Evolutionary conservation across 2,113 vertebrate species (phyloP), one percentile per base, ranked within the genome.

Genomic region (Oncorhynchus gorbuscha): DNA sequence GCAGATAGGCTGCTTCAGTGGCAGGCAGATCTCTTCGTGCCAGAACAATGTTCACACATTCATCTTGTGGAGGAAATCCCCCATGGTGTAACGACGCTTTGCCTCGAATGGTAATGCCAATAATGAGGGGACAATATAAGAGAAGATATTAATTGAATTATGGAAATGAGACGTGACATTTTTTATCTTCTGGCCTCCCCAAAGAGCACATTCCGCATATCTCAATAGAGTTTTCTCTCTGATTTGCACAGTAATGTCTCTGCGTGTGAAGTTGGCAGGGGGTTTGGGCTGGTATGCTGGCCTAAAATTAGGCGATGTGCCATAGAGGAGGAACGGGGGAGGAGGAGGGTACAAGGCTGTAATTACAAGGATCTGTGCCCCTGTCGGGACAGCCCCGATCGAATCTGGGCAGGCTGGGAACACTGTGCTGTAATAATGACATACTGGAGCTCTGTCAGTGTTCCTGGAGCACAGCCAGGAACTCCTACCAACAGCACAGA

Each of bases 281-380:
- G 28, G 30, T 30, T 9, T 22, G 20, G 26, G 16, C 11, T n/a
- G 30, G 71, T 59, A 32, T 61, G 58, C 48, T 32, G 51, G 48
- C 26, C 71, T 73, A 5, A 62, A 5, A 20, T 72, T 73, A 61
- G 26, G 55, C 14, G n/a, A 39, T 20, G n/a, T n/a, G 28, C 3
- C 48, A 9, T 20, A 2, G 16, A 32, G 59, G 64, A 20, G 22
- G 32, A 18, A 32, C 9, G 58, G 18, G 24, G 64, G 12, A 8
- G 61, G 62, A 35, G 66, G 12, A 48, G 66, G 59, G 22, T n/a
- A 71, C 32, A 18, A 8, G 7, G 51, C 68, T 74, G 73, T 82
- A 80, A 84, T 86, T 81, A 82, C 30, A 24, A 48, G 70, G 80
- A 71, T 58, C 58, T 72, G 68, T 79, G 74, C 74, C 73, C 83